Conservation (phyloP, 2,888 invertebrate genomes). For the Ophion costatus region DNA sequence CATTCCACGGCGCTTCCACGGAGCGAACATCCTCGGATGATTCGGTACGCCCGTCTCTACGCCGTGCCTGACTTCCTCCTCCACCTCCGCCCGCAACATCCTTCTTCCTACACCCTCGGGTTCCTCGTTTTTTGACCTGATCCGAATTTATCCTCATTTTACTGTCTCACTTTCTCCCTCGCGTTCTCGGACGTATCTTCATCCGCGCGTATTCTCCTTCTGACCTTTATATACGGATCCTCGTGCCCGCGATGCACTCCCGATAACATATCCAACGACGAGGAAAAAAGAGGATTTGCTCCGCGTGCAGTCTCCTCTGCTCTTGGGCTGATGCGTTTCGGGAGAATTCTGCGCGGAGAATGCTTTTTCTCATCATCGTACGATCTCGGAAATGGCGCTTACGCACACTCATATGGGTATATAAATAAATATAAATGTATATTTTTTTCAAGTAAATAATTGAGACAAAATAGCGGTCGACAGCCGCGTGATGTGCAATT, state of each 20-base stretch:
- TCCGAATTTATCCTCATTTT: slow-evolving; percentile 26
- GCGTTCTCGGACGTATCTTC: slow-evolving; percentile 59
- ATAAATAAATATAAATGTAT: too few species aligned
- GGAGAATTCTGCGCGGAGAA: slow-evolving; percentile 29
- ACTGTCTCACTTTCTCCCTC: slow-evolving; percentile 5
- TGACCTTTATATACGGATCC: slow-evolving; percentile 26
- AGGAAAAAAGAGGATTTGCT: background rate
- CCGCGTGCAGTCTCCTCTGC: slow-evolving; percentile 6
- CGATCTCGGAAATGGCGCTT: slow-evolving; percentile 6
- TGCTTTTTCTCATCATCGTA: slow-evolving; percentile 8
- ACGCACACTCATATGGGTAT: too few species aligned
- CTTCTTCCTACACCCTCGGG: slow-evolving; percentile 23
- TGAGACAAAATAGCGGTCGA: too few species aligned
- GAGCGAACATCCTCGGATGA: slow-evolving; percentile 75
- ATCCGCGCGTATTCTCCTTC: slow-evolving; percentile 42
- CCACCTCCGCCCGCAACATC: slow-evolving; percentile 64
- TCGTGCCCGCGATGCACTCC: slow-evolving; percentile 73
- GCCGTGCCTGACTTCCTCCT: slow-evolving; percentile 71
- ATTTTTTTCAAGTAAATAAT: too few species aligned
- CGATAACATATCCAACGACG: slow-evolving; percentile 73
- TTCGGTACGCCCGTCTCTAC: slow-evolving; percentile 77
- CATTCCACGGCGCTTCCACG: slow-evolving; percentile 77
- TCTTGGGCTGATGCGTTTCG: slow-evolving; percentile 6
- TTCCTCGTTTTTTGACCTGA: slow-evolving; percentile 31
- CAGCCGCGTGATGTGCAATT: too few species aligned